A percentile compares a stretch with the other conserved stretches of the same genome.
Conservation (phyloP, 2,797 vertebrate genomes). For the Hephaestus fuliginosus region DNA sequence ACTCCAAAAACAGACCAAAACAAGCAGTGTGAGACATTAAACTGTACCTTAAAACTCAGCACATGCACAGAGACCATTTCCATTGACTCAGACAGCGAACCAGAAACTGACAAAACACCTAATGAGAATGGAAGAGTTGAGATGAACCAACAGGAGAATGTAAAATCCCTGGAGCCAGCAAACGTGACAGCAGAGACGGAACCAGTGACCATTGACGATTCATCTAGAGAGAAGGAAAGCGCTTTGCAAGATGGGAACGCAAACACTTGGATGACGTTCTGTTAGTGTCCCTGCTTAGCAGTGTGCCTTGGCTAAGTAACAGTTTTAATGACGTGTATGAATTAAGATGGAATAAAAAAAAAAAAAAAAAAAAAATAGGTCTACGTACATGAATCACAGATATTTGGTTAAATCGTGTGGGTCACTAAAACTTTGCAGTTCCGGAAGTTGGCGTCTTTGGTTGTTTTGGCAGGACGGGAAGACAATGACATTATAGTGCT, state of each 20-base stretch:
- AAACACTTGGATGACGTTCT: conserved; percentile 52
- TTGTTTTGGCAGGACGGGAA: conserved; percentile 30
- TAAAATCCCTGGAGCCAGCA: conserved; percentile 49
- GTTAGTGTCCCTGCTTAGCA: conserved; percentile 50
- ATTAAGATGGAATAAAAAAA: not conserved
- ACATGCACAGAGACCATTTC: conserved; percentile 83
- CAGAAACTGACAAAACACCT: conserved; percentile 69
- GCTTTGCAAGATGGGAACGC: conserved; percentile 60
- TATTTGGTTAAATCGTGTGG: conserved; percentile 37
- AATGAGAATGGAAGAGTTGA: conserved; percentile 56
- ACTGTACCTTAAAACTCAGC: conserved; percentile 85
- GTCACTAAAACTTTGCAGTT: conserved; percentile 37
- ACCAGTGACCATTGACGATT: conserved; percentile 72
- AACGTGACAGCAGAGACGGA: conserved; percentile 66
- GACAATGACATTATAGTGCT: conserved; percentile 48
- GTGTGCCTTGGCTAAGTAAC: conserved; percentile 54
- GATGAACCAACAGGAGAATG: conserved; percentile 20
- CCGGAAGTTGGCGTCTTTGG: conserved; percentile 19
- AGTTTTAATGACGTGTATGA: conserved; percentile 8
- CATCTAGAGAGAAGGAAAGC: conserved; percentile 26
- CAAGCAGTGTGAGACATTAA: conserved; percentile 84
- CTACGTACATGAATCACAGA: conserved; percentile 1
- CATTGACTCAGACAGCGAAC: conserved; percentile 85
- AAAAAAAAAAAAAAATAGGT: not conserved
- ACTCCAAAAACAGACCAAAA: conserved; percentile 80